Evolutionary conservation across 2,797 vertebrate genomes (phyloP), one percentile per base, ranked within the genome.

Genomic region (Gymnoscopelus braueri): DNA sequence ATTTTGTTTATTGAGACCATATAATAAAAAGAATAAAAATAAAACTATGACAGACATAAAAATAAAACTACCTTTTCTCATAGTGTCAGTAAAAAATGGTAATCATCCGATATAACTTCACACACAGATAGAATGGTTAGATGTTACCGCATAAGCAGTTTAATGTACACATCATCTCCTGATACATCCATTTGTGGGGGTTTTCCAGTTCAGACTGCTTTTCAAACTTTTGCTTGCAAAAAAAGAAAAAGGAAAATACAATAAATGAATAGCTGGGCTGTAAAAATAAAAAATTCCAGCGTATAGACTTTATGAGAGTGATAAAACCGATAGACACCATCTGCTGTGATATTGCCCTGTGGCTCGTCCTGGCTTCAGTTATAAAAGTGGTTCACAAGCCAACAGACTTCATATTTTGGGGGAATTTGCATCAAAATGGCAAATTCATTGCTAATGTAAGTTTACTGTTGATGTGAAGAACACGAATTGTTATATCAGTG

Each of bases 301-400:
- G 8, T 44, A 44, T 9, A 44, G 39, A 67, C 49, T 67, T 58
- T 65, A 11, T 24, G 24, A 49, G 11, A 10, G 39, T 44, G 12
- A 65, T 62, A 26, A 26, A 76, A 53, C 5, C 15, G 47, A 29
- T 7, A 44, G 39, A 44, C 39, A 44, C 39, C 39, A 44, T 53
- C 47, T 60, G 60, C 49, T 58, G 26, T 53, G 55, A 64, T 39
- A 60, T 39, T 55, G 32, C 14, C 53, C 35, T 7, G 9, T 13
- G 54, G 50, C 50, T 60, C 8, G 11, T 32, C 35, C 58, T 39
- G 1, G 60, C 47, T 74, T 60, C 7, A 14, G 29, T 58, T 59
- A 44, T 19, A 11, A 63, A 72, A 58, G 63, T 62, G 1, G 63
- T 49, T 23, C 49, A 13, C 50, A 63, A 24, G 29, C 39, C 65